A percentile compares a stretch with the other conserved stretches of the same genome.
phyloP scores from a whole-genome alignment of 2,888 invertebrate genomes.

The Machimus rusticus region DNA sequence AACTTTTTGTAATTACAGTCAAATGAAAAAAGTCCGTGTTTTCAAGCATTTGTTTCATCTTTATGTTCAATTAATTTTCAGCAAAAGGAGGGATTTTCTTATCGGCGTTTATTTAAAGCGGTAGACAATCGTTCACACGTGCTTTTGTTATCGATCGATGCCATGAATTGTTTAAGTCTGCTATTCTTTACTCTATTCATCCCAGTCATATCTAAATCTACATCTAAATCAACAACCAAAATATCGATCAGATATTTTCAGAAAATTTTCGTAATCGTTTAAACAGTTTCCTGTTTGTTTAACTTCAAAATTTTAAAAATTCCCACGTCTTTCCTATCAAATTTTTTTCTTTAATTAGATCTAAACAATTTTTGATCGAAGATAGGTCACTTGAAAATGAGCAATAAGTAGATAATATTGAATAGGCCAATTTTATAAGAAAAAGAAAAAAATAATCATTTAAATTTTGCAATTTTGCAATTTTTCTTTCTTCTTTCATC shows the following conservation, averaged over 20 bases:
- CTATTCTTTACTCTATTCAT: neutral
- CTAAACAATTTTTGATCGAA: neutral
- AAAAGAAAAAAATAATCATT: neutral
- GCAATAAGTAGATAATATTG: neutral
- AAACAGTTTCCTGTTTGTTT: neutral
- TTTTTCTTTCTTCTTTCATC: neutral
- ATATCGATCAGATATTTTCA: neutral
- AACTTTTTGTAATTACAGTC: no score
- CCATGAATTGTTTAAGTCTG: neutral
- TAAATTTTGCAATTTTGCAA: neutral
- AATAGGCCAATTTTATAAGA: neutral
- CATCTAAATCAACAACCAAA: neutral
- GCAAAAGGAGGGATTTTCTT: no score
- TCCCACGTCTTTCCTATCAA: neutral
- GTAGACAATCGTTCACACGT: neutral
- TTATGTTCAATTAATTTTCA: no score
- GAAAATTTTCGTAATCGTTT: neutral
- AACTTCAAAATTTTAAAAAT: neutral
- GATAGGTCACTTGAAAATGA: neutral
- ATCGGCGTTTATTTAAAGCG: no score
- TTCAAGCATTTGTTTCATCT: no score
- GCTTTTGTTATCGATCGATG: neutral
- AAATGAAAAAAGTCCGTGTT: no score
- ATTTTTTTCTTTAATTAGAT: neutral
- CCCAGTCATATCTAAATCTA: neutral